Evolutionary conservation across 2,888 invertebrate genomes (phyloP).

Genomic region (Leucania comma): DNA sequence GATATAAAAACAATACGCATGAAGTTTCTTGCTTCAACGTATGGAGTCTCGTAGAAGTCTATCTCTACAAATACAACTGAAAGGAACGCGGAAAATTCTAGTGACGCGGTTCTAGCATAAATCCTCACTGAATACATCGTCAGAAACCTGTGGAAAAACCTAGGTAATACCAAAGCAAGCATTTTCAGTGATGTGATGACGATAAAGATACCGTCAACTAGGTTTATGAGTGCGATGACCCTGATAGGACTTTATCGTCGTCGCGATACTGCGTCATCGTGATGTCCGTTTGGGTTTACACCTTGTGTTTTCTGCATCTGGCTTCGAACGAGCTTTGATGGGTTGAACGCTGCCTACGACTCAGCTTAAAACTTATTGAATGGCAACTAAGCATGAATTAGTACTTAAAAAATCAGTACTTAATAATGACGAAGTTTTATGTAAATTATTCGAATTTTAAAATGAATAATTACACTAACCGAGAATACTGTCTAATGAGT

Average conservation of each 20-base stretch:
- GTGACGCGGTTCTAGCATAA: not conserved
- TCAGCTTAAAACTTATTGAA: not conserved
- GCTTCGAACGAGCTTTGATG: not conserved
- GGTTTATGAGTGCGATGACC: constrained; percentile 53
- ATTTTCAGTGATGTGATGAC: constrained; percentile 34
- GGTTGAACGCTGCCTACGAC: not conserved
- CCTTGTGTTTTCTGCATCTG: constrained; percentile 10
- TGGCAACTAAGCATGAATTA: no score
- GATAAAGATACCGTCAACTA: constrained; percentile 31
- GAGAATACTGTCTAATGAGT: no score
- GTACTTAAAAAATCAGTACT: no score
- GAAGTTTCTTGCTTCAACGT: not conserved
- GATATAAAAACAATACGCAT: not conserved
- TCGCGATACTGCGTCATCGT: constrained; percentile 11
- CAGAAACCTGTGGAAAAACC: constrained; percentile 1
- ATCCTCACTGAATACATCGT: not conserved
- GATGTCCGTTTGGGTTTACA: constrained; percentile 11
- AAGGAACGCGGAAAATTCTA: not conserved
- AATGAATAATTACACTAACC: no score
- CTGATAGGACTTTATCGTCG: constrained; percentile 42
- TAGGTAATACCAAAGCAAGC: constrained; percentile 6
- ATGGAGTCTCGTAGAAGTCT: not conserved
- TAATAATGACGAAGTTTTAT: not conserved
- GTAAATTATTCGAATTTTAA: constrained; percentile 1
- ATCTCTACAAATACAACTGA: not conserved